Evolutionary conservation across 2,113 vertebrate species (phyloP).

Genomic region (Zosterops japonicus): DNA sequence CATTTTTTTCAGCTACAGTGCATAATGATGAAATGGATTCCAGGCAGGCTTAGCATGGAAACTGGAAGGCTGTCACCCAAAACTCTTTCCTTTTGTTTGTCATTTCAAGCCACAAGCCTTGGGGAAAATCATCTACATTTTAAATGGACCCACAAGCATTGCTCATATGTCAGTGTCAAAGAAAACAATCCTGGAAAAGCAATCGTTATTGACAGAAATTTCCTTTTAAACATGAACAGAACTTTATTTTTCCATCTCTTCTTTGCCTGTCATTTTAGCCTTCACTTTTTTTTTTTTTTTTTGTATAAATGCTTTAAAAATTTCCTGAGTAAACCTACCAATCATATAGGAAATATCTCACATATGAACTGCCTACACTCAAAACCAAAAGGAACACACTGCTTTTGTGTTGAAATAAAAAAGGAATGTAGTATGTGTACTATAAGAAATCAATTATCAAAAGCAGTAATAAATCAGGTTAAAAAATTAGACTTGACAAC

Average conservation of each 20-base stretch:
- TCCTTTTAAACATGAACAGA: not conserved
- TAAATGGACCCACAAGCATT: not conserved
- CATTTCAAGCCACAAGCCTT: slow-evolving; percentile 21
- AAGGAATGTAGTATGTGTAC: not conserved
- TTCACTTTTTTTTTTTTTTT: not conserved
- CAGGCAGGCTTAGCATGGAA: slow-evolving; percentile 50
- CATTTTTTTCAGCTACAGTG: slow-evolving; percentile 53
- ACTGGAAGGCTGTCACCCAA: slow-evolving; percentile 31
- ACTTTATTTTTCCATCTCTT: not conserved
- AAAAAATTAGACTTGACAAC: not conserved
- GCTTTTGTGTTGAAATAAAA: not conserved
- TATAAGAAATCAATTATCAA: not conserved
- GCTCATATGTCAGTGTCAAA: slow-evolving; percentile 10
- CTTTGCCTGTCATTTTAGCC: not conserved
- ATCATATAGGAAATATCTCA: not conserved
- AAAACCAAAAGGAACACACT: not conserved
- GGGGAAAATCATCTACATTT: slow-evolving; percentile 34
- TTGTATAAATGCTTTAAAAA: not conserved
- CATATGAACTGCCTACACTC: not conserved
- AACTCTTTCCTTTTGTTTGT: slow-evolving; percentile 54
- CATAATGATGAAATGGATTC: slow-evolving; percentile 62
- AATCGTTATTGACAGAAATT: not conserved
- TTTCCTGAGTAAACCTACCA: not conserved
- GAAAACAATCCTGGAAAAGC: slow-evolving; percentile 20
- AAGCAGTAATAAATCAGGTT: not conserved